These are phyloP conservation scores for Euglossa dilemma DNA, from an alignment of 1,140 invertebrate genomes.

Conservation along the genomic window DNA sequence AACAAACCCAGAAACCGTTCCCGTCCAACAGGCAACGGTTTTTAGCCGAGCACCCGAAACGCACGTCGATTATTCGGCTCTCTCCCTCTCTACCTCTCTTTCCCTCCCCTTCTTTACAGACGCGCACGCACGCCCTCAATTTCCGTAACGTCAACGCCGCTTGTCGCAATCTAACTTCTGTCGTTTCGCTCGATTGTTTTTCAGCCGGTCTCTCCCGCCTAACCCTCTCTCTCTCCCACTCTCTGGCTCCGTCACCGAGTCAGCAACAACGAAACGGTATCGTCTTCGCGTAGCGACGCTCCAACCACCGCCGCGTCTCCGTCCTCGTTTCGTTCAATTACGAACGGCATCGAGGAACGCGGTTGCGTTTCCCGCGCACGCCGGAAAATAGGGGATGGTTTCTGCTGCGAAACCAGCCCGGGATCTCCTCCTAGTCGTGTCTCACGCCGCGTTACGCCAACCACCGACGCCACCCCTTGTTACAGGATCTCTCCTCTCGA, in stretches of 20 bases:
- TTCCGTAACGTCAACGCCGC: conserved; percentile 63
- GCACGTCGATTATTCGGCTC: conserved; percentile 50
- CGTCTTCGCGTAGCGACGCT: neutral
- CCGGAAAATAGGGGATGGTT: neutral
- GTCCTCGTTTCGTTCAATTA: conserved; percentile 45
- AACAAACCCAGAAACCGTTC: neutral
- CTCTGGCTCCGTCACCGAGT: neutral
- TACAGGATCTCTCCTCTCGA: neutral
- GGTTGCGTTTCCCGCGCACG: neutral
- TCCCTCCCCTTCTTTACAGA: conserved; percentile 28
- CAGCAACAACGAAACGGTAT: neutral
- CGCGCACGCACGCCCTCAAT: conserved; percentile 54
- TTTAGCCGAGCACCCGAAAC: conserved; percentile 5
- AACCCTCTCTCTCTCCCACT: neutral
- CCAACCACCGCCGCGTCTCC: conserved; percentile 1
- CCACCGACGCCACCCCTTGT: neutral
- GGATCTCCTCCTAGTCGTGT: neutral
- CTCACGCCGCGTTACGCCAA: neutral
- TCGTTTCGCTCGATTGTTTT: conserved; percentile 61
- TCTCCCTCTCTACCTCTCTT: neutral
- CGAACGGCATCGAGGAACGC: conserved; percentile 47
- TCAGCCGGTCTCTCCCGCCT: neutral
- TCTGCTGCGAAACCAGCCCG: neutral
- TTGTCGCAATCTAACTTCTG: conserved; percentile 61
- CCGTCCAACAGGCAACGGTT: neutral